These are phyloP conservation scores for Leptocoma aspasia DNA, from an alignment of 2,113 vertebrate species.

Conservation along the genomic window DNA sequence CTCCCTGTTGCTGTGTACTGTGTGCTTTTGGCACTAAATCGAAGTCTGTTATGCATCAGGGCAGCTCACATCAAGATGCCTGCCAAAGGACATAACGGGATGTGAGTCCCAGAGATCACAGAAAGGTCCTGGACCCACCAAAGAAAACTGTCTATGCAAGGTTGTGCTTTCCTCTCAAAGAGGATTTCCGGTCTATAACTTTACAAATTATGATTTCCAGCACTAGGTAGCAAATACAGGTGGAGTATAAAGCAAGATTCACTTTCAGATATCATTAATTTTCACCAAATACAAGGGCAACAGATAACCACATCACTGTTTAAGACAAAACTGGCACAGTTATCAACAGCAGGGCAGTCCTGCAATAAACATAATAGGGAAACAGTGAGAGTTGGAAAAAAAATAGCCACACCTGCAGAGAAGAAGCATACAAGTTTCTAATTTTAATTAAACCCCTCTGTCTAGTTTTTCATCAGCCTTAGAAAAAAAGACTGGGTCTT, in stretches of 20 bases:
- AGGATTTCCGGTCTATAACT: not conserved
- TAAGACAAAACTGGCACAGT: not conserved
- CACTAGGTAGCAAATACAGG: not conserved
- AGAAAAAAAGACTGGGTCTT: not conserved
- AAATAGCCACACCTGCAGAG: not conserved
- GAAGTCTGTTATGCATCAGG: not conserved
- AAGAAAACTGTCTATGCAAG: not conserved
- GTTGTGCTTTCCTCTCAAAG: not conserved
- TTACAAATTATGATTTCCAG: not conserved
- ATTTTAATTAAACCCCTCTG: not conserved
- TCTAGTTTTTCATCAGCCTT: not conserved
- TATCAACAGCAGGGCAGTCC: not conserved
- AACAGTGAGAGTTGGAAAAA: not conserved
- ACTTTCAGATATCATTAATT: not conserved
- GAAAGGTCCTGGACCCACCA: not conserved
- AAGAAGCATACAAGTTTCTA: not conserved
- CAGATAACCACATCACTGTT: not conserved
- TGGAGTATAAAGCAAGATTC: not conserved
- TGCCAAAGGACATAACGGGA: not conserved
- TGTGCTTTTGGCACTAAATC: not conserved
- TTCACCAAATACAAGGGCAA: not conserved
- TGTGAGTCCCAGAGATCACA: not conserved
- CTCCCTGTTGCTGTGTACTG: not conserved
- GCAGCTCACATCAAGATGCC: not conserved
- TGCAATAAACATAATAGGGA: not conserved